Conservation (phyloP, 2,797 vertebrate genomes). For the Crypturellus tataupa region DNA sequence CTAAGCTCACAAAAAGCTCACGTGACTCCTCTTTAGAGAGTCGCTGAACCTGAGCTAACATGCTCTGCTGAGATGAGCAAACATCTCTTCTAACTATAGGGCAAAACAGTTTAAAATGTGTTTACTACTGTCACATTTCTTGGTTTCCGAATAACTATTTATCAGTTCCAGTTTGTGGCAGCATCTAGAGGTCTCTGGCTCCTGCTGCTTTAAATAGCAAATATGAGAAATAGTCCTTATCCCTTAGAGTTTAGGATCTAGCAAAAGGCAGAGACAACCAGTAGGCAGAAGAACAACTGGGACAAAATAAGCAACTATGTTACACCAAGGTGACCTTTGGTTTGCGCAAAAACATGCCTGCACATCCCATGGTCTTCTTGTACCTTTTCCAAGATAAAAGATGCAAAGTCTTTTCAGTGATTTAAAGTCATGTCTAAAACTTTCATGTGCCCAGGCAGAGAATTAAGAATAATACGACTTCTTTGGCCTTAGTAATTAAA, state of each 20-base stretch:
- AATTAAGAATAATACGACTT: not conserved
- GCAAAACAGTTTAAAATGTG: slow-evolving; percentile 47
- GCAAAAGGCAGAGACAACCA: not conserved
- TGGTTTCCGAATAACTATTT: slow-evolving; percentile 5
- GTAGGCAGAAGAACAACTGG: not conserved
- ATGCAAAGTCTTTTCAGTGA: not conserved
- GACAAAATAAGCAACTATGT: not conserved
- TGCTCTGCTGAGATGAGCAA: slow-evolving; percentile 55
- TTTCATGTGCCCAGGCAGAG: not conserved
- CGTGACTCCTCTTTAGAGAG: slow-evolving; percentile 43
- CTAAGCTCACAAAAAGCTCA: slow-evolving; percentile 42
- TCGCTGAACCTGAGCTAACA: slow-evolving; percentile 61
- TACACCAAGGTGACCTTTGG: not conserved
- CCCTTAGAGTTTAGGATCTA: not conserved
- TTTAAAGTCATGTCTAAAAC: slow-evolving; percentile 19
- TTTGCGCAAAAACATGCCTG: not conserved
- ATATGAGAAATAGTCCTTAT: not conserved
- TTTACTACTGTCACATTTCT: slow-evolving; percentile 36
- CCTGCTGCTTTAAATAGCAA: not conserved
- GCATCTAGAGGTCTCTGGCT: not conserved
- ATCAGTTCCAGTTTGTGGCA: slow-evolving; percentile 3
- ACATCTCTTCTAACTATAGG: slow-evolving; percentile 24
- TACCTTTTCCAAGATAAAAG: not conserved
- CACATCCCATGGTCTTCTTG: not conserved
- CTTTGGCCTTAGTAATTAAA: slow-evolving; percentile 35